Evolutionary conservation across 2,797 vertebrate species (phyloP).

Genomic region (Spondyliosoma cantharus): DNA sequence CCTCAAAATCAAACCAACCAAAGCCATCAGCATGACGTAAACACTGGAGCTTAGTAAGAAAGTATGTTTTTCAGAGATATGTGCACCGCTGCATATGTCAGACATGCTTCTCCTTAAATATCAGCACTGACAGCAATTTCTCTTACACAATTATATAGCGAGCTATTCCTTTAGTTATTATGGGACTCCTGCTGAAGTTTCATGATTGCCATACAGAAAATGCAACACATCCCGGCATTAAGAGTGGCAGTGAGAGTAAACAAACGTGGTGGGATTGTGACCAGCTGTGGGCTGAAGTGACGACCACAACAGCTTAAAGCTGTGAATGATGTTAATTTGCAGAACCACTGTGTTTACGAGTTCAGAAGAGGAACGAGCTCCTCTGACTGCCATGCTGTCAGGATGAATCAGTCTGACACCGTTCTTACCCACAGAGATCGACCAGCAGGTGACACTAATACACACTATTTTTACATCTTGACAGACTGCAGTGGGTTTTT

Average conservation of each 20-base stretch:
- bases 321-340: constrained; percentile 48
- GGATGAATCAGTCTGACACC: background rate
- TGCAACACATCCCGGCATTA: constrained; percentile 4
- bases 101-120: background rate
- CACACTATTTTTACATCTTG: constrained; percentile 19
- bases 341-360: constrained; percentile 44
- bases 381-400: constrained; percentile 30
- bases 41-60: background rate
- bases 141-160: background rate
- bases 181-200: background rate
- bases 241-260: constrained; percentile 22
- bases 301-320: constrained; percentile 14
- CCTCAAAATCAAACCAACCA: background rate
- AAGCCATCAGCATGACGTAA: background rate
- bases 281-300: constrained; percentile 31
- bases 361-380: constrained; percentile 27
- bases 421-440: constrained; percentile 11
- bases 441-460: constrained; percentile 55
- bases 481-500: constrained; percentile 10
- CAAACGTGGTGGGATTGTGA: constrained; percentile 18
- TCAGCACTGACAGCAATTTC: too few species aligned
- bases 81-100: background rate
- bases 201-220: background rate
- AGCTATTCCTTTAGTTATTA: background rate
- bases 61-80: background rate